Evolutionary conservation across 2,888 invertebrate species (phyloP).

Genomic region (Heliconius hortense): DNA sequence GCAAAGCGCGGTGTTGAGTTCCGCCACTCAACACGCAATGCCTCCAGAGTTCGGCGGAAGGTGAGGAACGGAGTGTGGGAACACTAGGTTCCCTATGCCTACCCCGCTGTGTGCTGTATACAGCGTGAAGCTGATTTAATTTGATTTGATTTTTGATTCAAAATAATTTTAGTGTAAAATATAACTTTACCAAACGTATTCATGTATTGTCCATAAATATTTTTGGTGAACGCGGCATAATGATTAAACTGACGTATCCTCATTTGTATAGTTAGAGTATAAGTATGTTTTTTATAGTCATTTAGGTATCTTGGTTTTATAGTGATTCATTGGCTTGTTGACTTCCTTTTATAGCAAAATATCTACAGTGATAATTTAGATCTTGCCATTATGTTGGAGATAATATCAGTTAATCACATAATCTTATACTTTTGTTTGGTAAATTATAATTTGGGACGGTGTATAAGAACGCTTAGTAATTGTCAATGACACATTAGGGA

Average conservation of each 20-base stretch:
- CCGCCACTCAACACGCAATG: too few species aligned
- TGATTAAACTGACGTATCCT: constrained; percentile 14
- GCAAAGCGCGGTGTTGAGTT: too few species aligned
- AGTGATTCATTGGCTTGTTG: constrained; percentile 32
- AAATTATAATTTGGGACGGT: background rate
- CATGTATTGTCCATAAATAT: background rate
- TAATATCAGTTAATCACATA: constrained; percentile 2
- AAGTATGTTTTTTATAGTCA: constrained; percentile 34
- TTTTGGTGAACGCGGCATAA: constrained; percentile 16
- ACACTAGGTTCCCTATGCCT: too few species aligned
- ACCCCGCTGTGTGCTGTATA: too few species aligned
- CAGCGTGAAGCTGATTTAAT: too few species aligned
- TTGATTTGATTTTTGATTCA: too few species aligned
- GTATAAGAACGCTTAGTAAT: constrained; percentile 1
- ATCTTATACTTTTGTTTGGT: constrained; percentile 1
- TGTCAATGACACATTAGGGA: background rate
- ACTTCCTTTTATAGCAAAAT: constrained; percentile 24
- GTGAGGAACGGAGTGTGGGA: too few species aligned
- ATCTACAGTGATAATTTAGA: constrained; percentile 31
- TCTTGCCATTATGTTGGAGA: constrained; percentile 10
- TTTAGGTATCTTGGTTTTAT: constrained; percentile 33
- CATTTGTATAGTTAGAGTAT: constrained; percentile 32
- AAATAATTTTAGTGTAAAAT: too few species aligned
- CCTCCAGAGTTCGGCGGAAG: too few species aligned
- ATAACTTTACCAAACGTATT: too few species aligned